Evolutionary conservation across 2,113 vertebrate species (phyloP).

Genomic region (Xyliphius kryptos): DNA sequence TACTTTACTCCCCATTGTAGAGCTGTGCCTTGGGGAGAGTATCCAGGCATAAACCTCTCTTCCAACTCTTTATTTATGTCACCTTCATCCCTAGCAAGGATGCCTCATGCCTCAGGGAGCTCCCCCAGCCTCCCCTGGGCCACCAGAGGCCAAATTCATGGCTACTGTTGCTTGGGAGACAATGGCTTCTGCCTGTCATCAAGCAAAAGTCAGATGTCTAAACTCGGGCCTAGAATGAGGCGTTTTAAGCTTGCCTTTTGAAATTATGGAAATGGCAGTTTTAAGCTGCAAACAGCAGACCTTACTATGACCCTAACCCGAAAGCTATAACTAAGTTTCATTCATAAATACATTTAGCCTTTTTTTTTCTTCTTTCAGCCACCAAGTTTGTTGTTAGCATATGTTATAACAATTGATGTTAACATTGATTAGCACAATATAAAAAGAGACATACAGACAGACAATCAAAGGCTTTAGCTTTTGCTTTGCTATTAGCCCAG

Average conservation of each 20-base stretch:
- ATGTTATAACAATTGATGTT: no score
- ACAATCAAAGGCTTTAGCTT: no score
- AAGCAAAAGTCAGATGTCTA: conserved; percentile 36
- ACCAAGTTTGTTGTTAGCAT: no score
- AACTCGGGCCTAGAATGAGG: conserved; percentile 25
- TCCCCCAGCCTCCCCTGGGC: conserved; percentile 28
- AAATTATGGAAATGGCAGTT: conserved; percentile 41
- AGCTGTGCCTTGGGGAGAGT: conserved; percentile 37
- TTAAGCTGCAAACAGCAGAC: conserved; percentile 24
- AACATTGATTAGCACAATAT: no score
- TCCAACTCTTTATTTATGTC: conserved; percentile 57
- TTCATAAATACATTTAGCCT: conserved; percentile 40
- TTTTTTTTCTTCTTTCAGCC: conserved; percentile 37
- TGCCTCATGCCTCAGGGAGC: conserved; percentile 47
- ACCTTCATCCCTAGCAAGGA: conserved; percentile 50
- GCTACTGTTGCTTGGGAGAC: conserved; percentile 38
- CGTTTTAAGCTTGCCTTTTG: conserved; percentile 7
- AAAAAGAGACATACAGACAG: no score
- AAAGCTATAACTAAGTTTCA: conserved; percentile 34
- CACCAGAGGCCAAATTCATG: conserved; percentile 37
- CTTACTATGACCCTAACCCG: conserved; percentile 41
- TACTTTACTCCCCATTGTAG: conserved; percentile 15
- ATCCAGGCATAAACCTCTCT: conserved; percentile 38
- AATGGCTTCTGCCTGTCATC: conserved; percentile 39
- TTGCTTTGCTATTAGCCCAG: no score